These are phyloP conservation scores for Peucedramus taeniatus DNA, from an alignment of 2,113 vertebrate genomes.

Conservation along the genomic window DNA sequence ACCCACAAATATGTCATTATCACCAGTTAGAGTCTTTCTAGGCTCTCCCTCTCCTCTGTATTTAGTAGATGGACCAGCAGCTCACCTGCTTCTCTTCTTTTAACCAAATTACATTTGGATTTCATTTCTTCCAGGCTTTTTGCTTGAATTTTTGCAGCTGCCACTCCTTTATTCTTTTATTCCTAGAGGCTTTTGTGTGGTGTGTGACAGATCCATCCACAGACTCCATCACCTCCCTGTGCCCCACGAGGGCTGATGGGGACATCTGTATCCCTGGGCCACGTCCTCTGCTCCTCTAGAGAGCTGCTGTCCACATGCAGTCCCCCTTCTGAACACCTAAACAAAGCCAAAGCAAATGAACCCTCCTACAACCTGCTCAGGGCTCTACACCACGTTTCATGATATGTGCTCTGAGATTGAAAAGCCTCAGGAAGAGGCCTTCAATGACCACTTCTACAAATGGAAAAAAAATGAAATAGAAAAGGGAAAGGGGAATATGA, in stretches of 20 bases:
- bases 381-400: background rate
- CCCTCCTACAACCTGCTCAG: background rate
- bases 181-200: background rate
- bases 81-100: background rate
- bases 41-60: accelerated
- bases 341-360: background rate
- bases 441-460: background rate
- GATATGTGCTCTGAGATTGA: accelerated
- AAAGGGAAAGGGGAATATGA: background rate
- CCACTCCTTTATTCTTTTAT: background rate
- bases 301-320: background rate
- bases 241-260: background rate
- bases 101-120: background rate
- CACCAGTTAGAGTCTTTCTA: background rate
- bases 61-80: background rate
- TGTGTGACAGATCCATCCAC: background rate
- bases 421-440: background rate
- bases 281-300: background rate
- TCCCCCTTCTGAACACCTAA: background rate
- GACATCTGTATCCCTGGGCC: background rate
- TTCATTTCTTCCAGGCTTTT: background rate
- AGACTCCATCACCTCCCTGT: background rate
- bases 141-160: background rate
- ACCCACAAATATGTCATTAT: background rate
- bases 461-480: background rate